Percentiles rank a stretch among this genome's conserved stretches.
These are phyloP conservation scores for Sus scrofa DNA, from an alignment of 2,113 vertebrate genomes.

Conservation along the genomic window T2T-Sscrofa CM000817.6:74514501-74515000, in stretches of 20 bases:
- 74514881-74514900: neutral
- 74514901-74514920: neutral
- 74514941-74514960: neutral
- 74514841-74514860: neutral
- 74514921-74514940: neutral
- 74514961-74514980: neutral
- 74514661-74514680: neutral
- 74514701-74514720: neutral
- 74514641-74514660: neutral
- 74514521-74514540: neutral
- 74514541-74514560: conserved; percentile 36
- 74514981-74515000: neutral
- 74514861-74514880: neutral
- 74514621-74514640: neutral
- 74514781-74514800: neutral
- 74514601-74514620: neutral
- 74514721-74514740: neutral
- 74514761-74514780: neutral
- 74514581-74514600: neutral
- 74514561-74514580: neutral
- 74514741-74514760: fast-evolving
- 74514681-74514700: neutral
- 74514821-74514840: neutral
- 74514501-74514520: neutral
- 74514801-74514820: neutral